A percentile compares a stretch with the other conserved stretches of the same genome.
Conservation (phyloP, 2,797 vertebrate species). For the Chromis chromis region DNA sequence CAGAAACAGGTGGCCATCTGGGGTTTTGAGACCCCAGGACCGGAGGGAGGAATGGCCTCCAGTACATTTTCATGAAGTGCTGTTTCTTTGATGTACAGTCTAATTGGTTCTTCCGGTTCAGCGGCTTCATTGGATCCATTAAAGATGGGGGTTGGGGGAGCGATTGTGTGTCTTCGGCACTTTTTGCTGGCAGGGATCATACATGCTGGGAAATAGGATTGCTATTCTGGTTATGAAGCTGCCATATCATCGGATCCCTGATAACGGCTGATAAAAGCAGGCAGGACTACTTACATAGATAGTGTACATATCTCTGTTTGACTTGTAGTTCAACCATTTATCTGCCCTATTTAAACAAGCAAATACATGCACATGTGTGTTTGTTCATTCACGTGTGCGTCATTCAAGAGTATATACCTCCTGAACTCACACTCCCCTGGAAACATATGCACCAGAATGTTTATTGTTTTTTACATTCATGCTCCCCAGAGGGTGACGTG, state of each 20-base stretch:
- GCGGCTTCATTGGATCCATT: constrained; percentile 32
- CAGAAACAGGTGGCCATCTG: constrained; percentile 56
- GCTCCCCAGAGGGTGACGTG: background rate
- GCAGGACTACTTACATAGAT: background rate
- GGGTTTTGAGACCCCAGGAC: constrained; percentile 15
- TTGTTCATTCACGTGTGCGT: constrained; percentile 24
- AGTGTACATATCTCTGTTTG: constrained; percentile 22
- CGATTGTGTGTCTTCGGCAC: background rate
- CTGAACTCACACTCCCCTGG: background rate
- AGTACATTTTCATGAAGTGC: constrained; percentile 28
- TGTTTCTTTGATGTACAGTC: constrained; percentile 34
- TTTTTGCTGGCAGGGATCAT: constrained; percentile 9
- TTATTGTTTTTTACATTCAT: background rate
- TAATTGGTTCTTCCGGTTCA: constrained; percentile 59
- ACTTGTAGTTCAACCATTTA: constrained; percentile 15
- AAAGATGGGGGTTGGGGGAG: constrained; percentile 33
- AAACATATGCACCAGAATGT: background rate
- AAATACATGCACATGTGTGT: constrained; percentile 20
- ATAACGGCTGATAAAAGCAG: constrained; percentile 1
- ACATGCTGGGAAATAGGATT: constrained; percentile 16
- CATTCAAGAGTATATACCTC: constrained; percentile 6
- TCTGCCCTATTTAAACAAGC: constrained; percentile 35
- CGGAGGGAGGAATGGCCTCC: constrained; percentile 25
- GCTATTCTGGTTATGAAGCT: background rate
- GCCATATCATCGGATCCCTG: constrained; percentile 6